These are phyloP conservation scores for Lasioglossum vierecki DNA, from an alignment of 2,888 invertebrate species.

Conservation along the genomic window DNA sequence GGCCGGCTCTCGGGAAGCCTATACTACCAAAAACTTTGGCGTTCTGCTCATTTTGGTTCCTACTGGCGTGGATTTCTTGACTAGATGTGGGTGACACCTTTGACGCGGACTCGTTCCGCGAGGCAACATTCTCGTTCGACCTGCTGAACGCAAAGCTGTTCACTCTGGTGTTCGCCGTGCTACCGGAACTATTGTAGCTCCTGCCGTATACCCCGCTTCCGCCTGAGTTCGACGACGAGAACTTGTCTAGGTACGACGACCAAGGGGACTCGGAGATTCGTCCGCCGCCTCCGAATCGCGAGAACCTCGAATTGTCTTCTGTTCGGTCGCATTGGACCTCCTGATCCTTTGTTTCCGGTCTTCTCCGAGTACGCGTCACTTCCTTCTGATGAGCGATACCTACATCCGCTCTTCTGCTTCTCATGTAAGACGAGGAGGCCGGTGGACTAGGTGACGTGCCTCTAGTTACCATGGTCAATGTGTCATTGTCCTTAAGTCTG, in stretches of 20 bases:
- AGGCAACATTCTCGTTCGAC: slow-evolving; percentile 68
- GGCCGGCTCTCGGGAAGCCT: slow-evolving; percentile 21
- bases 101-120: slow-evolving; percentile 63
- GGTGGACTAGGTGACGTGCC: slow-evolving; percentile 92
- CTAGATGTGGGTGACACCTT: slow-evolving; percentile 59
- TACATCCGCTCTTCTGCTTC: slow-evolving; percentile 89
- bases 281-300: slow-evolving; percentile 86
- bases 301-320: slow-evolving; percentile 89
- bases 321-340: slow-evolving; percentile 90
- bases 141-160: slow-evolving; percentile 77
- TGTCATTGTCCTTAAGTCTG: slow-evolving; percentile 58
- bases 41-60: slow-evolving; percentile 55
- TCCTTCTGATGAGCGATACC: slow-evolving; percentile 90
- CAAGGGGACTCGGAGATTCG: slow-evolving; percentile 87
- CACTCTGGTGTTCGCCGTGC: slow-evolving; percentile 68
- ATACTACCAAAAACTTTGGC: slow-evolving; percentile 48
- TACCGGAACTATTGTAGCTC: slow-evolving; percentile 54
- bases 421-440: slow-evolving; percentile 86
- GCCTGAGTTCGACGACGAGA: slow-evolving; percentile 69
- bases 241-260: slow-evolving; percentile 86
- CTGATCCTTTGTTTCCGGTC: slow-evolving; percentile 87
- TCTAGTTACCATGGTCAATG: slow-evolving; percentile 88
- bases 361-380: slow-evolving; percentile 85
- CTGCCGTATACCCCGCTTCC: slow-evolving; percentile 61
- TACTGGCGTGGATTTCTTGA: slow-evolving; percentile 58